Evolutionary conservation across 2,888 invertebrate genomes (phyloP).

Genomic region (Chironomus tentans): DNA sequence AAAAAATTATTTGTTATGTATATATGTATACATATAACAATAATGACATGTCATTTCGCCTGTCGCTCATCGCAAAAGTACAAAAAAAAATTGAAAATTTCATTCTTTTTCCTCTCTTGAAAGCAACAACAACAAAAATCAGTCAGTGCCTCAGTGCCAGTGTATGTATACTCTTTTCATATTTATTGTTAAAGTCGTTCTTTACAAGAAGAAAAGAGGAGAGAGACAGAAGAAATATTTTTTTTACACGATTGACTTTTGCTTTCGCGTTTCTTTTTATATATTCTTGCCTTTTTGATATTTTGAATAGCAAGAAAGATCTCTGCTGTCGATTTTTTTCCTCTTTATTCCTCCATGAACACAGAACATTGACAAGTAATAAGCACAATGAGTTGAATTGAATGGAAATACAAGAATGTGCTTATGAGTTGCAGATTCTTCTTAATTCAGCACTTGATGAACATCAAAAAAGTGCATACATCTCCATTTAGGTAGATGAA

Average conservation of each 20-base stretch:
- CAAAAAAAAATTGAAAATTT: slow-evolving; percentile 15
- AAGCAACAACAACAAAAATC: background rate
- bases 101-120: background rate
- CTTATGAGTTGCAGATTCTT: background rate
- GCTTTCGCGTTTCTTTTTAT: background rate
- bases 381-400: background rate
- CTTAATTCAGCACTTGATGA: background rate
- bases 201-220: background rate
- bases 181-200: background rate
- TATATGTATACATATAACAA: background rate
- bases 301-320: background rate
- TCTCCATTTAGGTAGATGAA: too few species aligned
- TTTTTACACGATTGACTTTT: slow-evolving; percentile 1
- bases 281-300: background rate
- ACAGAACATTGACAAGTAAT: background rate
- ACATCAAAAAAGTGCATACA: too few species aligned
- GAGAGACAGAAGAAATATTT: background rate
- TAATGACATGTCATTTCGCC: slow-evolving; percentile 26
- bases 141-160: background rate
- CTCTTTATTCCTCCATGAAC: background rate
- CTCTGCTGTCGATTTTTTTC: background rate
- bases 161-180: background rate
- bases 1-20: too few species aligned
- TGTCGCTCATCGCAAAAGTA: slow-evolving; percentile 14
- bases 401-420: background rate